Base-by-base conservation (phyloP, 2,113 vertebrate species). In the Reinhardtius hippoglossoides region DNA sequence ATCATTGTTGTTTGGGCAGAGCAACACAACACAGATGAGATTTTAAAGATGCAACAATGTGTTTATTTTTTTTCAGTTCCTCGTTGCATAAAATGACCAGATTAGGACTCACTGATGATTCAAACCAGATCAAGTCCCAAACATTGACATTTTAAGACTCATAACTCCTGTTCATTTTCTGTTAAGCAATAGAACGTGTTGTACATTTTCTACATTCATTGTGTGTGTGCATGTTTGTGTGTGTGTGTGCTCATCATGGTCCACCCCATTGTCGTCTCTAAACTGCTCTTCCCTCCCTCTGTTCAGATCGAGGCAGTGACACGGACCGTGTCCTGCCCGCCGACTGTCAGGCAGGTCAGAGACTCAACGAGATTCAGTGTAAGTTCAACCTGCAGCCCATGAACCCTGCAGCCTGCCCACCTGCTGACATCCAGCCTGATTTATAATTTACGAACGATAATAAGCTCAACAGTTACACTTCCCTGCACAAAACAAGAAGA, bases 261-360 rank as follows among this genome's bases (percentile, higher is more conserved):
- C 81, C 86, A 85, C 73, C 68, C 82, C 86, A 83, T 82, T 92
- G 89, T 90, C 79, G 48, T 86, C 76, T 91, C 90, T 92, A 89
- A 92, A 91, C 86, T 90, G 69, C 87, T 91, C 83, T 92, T 91
- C 90, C 91, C 85, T 92, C 89, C 93, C 78, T 93, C 81, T 92
- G 77, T 88, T 90, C 90, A 93, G 93, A 92, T 93, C 18, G 92
- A 93, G 92, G 84, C 85, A 88, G 92, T 88, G 88, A 81, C 90
- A 87, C 89, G 83, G 88, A 90, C 90, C 52, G 91, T 90, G 91
- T 91, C 92, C 85, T 91, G 92, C 83, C 84, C 86, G 48, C 80
- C 85, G 81, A 81, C 90, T 85, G 81, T 92, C 88, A 92, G 88
- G 86, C 93, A 92, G 91, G 91, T 90, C 92, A 92, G 77, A 91